Percentiles rank a stretch among this genome's conserved stretches.
Evolutionary conservation across 2,888 invertebrate species (phyloP).

Genomic region (Drosophila macrothrix): DNA sequence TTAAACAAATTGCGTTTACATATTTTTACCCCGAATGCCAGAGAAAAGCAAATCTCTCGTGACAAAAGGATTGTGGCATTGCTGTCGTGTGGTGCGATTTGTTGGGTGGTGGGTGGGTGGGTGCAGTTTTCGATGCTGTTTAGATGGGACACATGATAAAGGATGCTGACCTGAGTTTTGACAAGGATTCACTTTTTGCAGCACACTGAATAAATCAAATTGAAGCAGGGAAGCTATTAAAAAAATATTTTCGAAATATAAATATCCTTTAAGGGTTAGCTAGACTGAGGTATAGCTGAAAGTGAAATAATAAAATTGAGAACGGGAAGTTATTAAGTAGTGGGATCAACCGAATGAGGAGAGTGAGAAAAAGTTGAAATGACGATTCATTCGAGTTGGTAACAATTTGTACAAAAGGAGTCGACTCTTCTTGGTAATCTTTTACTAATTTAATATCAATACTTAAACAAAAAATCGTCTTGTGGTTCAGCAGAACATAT

Average conservation of each 20-base stretch:
- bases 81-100: not conserved
- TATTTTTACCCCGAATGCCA: conserved; percentile 33
- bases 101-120: not conserved
- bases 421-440: not conserved
- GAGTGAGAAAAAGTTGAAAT: not conserved
- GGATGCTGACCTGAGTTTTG: conserved; percentile 32
- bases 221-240: not conserved
- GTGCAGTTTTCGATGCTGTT: conserved; percentile 7
- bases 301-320: not conserved
- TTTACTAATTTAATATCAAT: not conserved
- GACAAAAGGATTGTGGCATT: conserved; percentile 32
- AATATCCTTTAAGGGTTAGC: not conserved
- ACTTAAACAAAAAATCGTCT: not conserved
- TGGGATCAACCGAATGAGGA: not conserved
- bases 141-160: conserved; percentile 20
- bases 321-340: not conserved
- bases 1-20: conserved; percentile 47
- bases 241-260: too few species aligned
- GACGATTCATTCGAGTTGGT: not conserved
- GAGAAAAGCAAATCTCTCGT: conserved; percentile 15
- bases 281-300: not conserved
- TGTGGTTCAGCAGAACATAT: too few species aligned
- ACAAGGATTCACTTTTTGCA: conserved; percentile 38
- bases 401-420: not conserved
- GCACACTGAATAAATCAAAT: conserved; percentile 11